phyloP scores from a whole-genome alignment of 2,888 invertebrate species.

The Molorchus minor region DNA sequence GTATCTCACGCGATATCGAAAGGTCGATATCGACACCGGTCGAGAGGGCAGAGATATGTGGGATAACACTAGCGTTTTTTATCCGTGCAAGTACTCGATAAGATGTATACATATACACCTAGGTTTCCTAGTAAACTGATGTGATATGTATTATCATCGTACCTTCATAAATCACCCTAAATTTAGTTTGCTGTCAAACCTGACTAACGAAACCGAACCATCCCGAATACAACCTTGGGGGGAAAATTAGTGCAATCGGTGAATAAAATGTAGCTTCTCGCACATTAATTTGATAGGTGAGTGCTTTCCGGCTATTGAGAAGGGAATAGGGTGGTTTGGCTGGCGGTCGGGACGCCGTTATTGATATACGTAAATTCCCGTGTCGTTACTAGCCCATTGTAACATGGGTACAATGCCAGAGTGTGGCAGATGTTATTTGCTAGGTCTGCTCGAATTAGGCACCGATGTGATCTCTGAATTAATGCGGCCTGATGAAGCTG shows the following conservation, averaged over 20 bases:
- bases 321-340: conserved; percentile 29
- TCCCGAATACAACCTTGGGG: not conserved
- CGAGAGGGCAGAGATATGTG: too few relatives aligned
- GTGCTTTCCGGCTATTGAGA: conserved; percentile 28
- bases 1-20: too few relatives aligned
- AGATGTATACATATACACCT: too few relatives aligned
- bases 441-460: conserved; percentile 37
- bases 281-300: conserved; percentile 37
- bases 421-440: conserved; percentile 31
- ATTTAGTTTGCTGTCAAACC: not conserved
- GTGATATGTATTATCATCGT: too few relatives aligned
- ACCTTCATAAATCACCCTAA: too few relatives aligned
- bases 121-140: too few relatives aligned
- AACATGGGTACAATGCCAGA: conserved; percentile 37
- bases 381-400: conserved; percentile 33
- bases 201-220: not conserved
- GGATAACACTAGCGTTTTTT: too few relatives aligned
- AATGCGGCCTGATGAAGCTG: conserved; percentile 2
- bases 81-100: too few relatives aligned
- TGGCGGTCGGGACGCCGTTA: conserved; percentile 29
- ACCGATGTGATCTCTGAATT: conserved; percentile 33
- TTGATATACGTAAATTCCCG: conserved; percentile 40
- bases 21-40: too few relatives aligned
- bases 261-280: conserved; percentile 29
- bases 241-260: not conserved